Conservation (phyloP, 1,140 invertebrate genomes). For the Dendroctonus valens region DNA sequence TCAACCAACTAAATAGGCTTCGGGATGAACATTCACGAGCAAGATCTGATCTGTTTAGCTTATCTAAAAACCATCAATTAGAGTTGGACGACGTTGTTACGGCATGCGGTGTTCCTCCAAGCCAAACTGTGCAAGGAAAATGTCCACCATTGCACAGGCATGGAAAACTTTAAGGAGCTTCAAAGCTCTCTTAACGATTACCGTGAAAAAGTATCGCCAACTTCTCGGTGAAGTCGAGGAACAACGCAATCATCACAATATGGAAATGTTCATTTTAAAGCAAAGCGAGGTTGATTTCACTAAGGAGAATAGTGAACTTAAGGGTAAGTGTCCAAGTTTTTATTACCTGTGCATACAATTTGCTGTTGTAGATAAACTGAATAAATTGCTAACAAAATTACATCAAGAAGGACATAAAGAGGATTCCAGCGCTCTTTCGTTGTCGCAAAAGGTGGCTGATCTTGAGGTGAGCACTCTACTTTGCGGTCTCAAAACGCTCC, state of each 20-base stretch:
- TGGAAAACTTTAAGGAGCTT: slow-evolving; percentile 12
- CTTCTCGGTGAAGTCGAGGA: slow-evolving; percentile 43
- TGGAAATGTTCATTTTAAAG: slow-evolving; percentile 38
- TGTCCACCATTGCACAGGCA: no score
- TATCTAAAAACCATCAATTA: background rate
- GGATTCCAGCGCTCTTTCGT: background rate
- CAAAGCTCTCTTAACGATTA: slow-evolving; percentile 41
- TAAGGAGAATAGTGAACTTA: slow-evolving; percentile 45
- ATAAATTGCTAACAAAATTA: background rate
- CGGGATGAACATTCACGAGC: no score
- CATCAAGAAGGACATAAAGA: slow-evolving; percentile 3
- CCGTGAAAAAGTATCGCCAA: slow-evolving; percentile 47
- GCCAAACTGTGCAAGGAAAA: background rate
- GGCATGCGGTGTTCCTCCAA: background rate
- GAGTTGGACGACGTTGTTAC: background rate
- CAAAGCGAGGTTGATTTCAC: slow-evolving; percentile 40
- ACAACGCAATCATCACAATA: slow-evolving; percentile 29
- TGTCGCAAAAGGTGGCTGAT: slow-evolving; percentile 34
- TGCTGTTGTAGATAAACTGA: slow-evolving; percentile 7
- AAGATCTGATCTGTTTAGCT: background rate
- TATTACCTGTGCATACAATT: background rate
- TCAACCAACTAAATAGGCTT: background rate
- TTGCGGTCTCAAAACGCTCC: background rate
- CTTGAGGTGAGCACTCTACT: background rate
- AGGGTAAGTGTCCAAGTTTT: slow-evolving; percentile 19